phyloP scores from a whole-genome alignment of 1,140 invertebrate genomes.

The Aphelenchoides avenae region DNA sequence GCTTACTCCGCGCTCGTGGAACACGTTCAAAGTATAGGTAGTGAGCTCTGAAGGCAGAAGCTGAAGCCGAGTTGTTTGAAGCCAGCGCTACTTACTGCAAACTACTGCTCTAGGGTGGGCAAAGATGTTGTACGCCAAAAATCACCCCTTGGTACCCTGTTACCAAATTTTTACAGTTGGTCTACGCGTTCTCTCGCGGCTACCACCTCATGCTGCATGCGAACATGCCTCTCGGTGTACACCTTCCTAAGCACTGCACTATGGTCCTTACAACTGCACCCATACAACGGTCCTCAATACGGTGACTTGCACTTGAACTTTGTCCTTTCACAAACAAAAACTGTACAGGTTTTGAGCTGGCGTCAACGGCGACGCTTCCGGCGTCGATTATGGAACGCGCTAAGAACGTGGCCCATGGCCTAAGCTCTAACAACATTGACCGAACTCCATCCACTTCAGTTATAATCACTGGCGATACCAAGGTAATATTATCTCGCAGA shows the following conservation, averaged over 20 bases:
- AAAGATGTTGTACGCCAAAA: constrained; percentile 11
- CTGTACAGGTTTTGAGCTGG: constrained; percentile 34
- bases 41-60: background rate
- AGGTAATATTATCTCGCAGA: too few relatives aligned
- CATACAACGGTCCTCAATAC: constrained; percentile 40
- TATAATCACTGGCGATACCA: too few relatives aligned
- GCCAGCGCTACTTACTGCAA: background rate
- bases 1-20: constrained; percentile 34
- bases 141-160: background rate
- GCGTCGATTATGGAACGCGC: constrained; percentile 9
- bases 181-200: constrained; percentile 31
- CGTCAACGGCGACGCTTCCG: constrained; percentile 35
- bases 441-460: too few relatives aligned
- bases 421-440: too few relatives aligned
- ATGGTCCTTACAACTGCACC: constrained; percentile 39
- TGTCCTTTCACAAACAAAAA: background rate
- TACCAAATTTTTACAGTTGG: too few relatives aligned
- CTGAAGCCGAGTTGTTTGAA: background rate
- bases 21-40: constrained; percentile 31
- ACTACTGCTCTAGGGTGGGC: constrained; percentile 6
- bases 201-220: constrained; percentile 33
- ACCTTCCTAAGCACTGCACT: constrained; percentile 32
- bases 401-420: constrained; percentile 5
- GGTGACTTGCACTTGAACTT: constrained; percentile 22
- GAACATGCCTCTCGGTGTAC: constrained; percentile 23